Conservation (phyloP, 2,113 vertebrate genomes). For the Nematolebias whitei region DNA sequence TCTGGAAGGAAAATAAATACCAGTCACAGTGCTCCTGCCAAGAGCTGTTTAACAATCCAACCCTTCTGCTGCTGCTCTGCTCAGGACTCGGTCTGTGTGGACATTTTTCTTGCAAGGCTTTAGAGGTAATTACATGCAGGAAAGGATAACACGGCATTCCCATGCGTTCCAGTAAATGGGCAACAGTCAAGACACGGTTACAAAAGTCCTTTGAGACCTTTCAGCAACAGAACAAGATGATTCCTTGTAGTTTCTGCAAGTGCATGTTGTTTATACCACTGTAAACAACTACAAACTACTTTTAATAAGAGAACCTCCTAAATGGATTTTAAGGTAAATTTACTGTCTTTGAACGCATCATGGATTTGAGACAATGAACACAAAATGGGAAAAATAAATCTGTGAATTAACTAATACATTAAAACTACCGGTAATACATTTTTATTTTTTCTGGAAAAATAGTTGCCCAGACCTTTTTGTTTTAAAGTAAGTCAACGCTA, state of each 20-base stretch:
- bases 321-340: not conserved
- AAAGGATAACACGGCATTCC: constrained; percentile 67
- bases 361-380: not conserved
- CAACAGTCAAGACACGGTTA: constrained; percentile 34
- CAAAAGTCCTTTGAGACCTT: constrained; percentile 59
- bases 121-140: constrained; percentile 69
- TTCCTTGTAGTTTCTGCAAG: not conserved
- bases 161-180: constrained; percentile 56
- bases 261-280: too few relatives aligned
- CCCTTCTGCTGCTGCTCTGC: constrained; percentile 34
- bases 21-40: constrained; percentile 40
- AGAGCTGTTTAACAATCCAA: constrained; percentile 50
- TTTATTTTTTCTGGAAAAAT: not conserved
- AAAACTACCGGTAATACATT: too few relatives aligned
- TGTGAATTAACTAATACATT: too few relatives aligned
- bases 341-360: not conserved
- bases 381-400: too few relatives aligned
- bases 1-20: constrained; percentile 72
- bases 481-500: too few relatives aligned
- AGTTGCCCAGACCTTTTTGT: too few relatives aligned
- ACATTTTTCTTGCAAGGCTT: constrained; percentile 56
- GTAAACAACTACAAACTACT: not conserved
- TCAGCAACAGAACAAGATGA: constrained; percentile 11
- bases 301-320: not conserved
- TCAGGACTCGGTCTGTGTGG: constrained; percentile 28